Conservation (phyloP, 2,113 vertebrate genomes). For the Sclerurus mexicanus region DNA sequence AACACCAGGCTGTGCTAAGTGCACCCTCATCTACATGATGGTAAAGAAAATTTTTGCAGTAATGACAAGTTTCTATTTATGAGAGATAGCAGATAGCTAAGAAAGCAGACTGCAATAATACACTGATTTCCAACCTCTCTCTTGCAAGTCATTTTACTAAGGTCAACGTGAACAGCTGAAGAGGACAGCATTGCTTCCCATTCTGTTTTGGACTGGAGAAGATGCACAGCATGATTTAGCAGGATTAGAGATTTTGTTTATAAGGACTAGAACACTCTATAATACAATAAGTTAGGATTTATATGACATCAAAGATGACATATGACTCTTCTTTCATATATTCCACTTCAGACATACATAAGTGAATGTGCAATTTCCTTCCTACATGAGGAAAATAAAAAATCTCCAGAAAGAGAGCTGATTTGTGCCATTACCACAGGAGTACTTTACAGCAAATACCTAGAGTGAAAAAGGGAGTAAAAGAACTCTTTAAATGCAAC, state of each 20-base stretch:
- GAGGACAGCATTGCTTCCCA: not conserved
- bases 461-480: not conserved
- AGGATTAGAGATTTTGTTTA: not conserved
- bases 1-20: not conserved
- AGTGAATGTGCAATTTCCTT: not conserved
- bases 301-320: not conserved
- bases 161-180: not conserved
- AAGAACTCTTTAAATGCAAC: not conserved
- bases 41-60: not conserved
- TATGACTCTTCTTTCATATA: not conserved
- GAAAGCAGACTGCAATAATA: not conserved
- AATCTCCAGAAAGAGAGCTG: not conserved
- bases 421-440: not conserved
- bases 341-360: not conserved
- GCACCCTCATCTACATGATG: not conserved
- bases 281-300: not conserved
- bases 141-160: not conserved
- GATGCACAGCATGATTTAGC: not conserved
- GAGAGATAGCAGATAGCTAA: not conserved
- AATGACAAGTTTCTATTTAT: not conserved
- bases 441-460: not conserved
- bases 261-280: not conserved
- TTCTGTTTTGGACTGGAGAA: not conserved
- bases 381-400: accelerated
- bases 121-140: not conserved